Percentiles rank a stretch among this genome's conserved stretches.
Conservation (phyloP, 2,888 invertebrate species). For the Automeris io region DNA sequence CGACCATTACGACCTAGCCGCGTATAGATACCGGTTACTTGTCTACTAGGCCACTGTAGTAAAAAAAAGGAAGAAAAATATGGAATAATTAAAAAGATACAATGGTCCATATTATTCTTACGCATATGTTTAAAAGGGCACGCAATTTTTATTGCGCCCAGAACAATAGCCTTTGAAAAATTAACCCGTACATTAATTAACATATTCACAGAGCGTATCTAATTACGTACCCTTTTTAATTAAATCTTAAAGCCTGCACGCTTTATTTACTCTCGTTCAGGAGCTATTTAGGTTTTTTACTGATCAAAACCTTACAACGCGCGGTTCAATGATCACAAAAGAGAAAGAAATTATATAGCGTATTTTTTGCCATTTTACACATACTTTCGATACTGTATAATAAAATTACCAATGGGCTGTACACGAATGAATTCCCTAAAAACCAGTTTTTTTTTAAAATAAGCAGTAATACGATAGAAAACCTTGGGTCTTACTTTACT, state of each 20-base stretch:
- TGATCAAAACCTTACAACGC: constrained; percentile 5
- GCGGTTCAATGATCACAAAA: not conserved
- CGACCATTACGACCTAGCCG: too few species aligned
- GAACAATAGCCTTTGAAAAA: constrained; percentile 71
- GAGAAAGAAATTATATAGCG: not conserved
- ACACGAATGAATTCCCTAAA: too few species aligned
- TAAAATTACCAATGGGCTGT: too few species aligned
- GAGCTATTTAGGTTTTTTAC: constrained; percentile 22
- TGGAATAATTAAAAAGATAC: too few species aligned
- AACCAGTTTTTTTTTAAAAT: too few species aligned
- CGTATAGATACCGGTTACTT: too few species aligned
- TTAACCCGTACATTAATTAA: constrained; percentile 71
- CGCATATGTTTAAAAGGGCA: constrained; percentile 27
- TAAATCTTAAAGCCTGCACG: constrained; percentile 61
- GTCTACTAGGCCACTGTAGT: too few species aligned
- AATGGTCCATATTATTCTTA: constrained; percentile 20
- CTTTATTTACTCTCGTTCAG: constrained; percentile 58
- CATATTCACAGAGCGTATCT: constrained; percentile 66
- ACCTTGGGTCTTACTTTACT: too few species aligned
- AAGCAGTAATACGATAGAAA: too few species aligned
- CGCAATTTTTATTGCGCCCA: constrained; percentile 51
- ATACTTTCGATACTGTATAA: not conserved
- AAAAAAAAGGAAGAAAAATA: too few species aligned
- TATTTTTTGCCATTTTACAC: not conserved
- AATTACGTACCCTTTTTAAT: constrained; percentile 70